Conservation (phyloP, 2,113 vertebrate genomes). For the Todiramphus chloris region DNA sequence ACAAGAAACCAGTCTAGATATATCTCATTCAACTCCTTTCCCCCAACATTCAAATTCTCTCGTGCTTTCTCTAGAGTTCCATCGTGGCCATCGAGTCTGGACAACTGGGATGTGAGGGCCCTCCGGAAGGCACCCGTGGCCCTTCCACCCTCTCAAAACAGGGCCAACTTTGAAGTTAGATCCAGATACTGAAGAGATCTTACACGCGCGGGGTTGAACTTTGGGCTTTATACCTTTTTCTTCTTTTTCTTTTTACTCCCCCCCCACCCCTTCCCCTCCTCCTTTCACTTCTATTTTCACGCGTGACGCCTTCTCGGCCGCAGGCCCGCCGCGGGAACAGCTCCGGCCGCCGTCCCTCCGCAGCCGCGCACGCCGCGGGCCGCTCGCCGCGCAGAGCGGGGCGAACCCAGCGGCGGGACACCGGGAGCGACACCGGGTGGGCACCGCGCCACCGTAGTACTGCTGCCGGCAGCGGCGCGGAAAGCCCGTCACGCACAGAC, state of each 20-base stretch:
- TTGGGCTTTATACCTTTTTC: fast-evolving
- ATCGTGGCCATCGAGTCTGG: fast-evolving
- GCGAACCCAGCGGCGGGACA: neutral
- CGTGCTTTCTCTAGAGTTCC: neutral
- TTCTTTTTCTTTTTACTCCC: too few species aligned
- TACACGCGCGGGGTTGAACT: fast-evolving
- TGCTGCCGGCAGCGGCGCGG: neutral
- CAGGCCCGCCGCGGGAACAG: neutral
- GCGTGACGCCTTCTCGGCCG: neutral
- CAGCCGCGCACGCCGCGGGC: neutral
- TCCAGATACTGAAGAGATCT: fast-evolving
- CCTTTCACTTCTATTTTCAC: neutral
- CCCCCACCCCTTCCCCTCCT: too few species aligned
- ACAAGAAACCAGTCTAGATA: neutral
- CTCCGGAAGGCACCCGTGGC: neutral
- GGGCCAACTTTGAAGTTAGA: fast-evolving
- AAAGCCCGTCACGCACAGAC: neutral
- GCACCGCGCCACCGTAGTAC: neutral
- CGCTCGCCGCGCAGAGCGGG: neutral
- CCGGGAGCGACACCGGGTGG: neutral
- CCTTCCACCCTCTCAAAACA: neutral
- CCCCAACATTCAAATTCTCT: neutral
- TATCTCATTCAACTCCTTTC: neutral
- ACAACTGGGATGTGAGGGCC: fast-evolving
- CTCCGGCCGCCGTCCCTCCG: neutral